phyloP scores from a whole-genome alignment of 2,113 vertebrate genomes.

The Nothoprocta pentlandii region DNA sequence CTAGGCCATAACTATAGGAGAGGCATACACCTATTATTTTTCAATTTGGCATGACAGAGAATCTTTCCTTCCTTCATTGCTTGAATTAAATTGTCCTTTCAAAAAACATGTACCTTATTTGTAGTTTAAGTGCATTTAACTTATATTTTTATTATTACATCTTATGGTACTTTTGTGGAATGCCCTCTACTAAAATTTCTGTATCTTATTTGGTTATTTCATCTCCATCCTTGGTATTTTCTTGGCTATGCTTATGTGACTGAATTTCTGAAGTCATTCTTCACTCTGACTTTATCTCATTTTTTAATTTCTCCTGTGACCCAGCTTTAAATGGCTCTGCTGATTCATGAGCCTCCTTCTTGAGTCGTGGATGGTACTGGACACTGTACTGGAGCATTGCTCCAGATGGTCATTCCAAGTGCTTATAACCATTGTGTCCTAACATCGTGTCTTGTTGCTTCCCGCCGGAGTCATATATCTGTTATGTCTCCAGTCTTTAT shows the following conservation, averaged over 20 bases:
- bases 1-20: not conserved
- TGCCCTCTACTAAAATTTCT: not conserved
- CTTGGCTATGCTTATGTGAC: not conserved
- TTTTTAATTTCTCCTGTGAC: not conserved
- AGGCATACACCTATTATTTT: not conserved
- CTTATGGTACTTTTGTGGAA: not conserved
- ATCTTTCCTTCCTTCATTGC: not conserved
- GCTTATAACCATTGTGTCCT: not conserved
- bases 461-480: accelerated
- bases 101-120: not conserved
- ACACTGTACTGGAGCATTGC: not conserved
- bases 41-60: not conserved
- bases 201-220: not conserved
- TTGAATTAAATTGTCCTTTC: not conserved
- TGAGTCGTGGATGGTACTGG: accelerated
- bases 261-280: not conserved
- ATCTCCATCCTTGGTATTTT: not conserved
- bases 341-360: not conserved
- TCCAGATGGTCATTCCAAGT: not conserved
- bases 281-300: not conserved
- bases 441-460: accelerated
- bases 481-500: not conserved
- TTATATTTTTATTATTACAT: not conserved
- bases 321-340: not conserved
- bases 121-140: not conserved